Conservation (phyloP, 2,797 vertebrate species). For the Mormyrops boulengeri region DNA sequence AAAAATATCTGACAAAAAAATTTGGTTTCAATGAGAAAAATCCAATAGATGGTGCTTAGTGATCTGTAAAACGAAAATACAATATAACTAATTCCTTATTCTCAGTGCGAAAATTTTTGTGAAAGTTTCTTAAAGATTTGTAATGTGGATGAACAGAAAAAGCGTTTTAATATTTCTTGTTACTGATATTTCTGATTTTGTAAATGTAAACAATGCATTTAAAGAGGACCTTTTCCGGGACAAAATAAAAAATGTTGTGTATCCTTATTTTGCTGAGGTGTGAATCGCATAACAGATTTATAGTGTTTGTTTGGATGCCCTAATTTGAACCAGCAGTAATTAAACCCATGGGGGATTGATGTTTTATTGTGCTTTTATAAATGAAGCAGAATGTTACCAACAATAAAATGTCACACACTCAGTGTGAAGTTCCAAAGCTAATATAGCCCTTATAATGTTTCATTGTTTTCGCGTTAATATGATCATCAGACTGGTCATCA, state of each 20-base stretch:
- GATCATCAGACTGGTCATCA: neutral
- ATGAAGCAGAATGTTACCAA: neutral
- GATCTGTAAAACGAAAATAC: neutral
- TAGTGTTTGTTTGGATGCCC: neutral
- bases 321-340: neutral
- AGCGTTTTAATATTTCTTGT: too few species aligned
- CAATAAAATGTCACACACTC: neutral
- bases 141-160: too few species aligned
- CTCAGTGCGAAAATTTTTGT: too few species aligned
- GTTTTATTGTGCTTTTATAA: neutral
- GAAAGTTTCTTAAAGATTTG: too few species aligned
- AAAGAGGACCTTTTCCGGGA: neutral
- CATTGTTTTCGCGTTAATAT: neutral
- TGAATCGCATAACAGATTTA: neutral
- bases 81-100: too few species aligned
- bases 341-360: neutral
- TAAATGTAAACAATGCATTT: neutral
- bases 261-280: neutral
- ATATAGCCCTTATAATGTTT: too few species aligned
- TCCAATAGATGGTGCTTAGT: neutral
- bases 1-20: neutral
- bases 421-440: neutral
- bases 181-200: neutral
- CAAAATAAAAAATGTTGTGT: too few species aligned
- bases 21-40: neutral